Conservation (phyloP, 2,113 vertebrate species). For the Xiphophorus maculatus region DNA sequence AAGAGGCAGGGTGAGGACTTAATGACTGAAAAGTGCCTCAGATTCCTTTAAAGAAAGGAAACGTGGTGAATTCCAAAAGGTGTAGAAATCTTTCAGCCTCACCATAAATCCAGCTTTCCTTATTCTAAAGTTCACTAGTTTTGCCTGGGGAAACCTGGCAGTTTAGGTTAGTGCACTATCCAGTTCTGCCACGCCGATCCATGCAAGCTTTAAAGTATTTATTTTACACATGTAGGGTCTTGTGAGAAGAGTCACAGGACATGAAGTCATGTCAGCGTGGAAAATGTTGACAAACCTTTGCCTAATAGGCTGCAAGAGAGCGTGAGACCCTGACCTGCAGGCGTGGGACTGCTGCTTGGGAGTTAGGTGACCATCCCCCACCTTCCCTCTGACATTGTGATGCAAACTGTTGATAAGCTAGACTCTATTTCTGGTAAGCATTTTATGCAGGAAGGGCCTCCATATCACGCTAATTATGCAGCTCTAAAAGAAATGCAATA, state of each 20-base stretch:
- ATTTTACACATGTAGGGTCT: background rate
- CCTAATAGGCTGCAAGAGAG: background rate
- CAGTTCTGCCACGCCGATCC: background rate
- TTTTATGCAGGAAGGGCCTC: background rate
- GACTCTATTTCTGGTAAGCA: background rate
- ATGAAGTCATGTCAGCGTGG: background rate
- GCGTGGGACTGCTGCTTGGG: background rate
- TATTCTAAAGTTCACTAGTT: background rate
- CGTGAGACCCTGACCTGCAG: background rate
- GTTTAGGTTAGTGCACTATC: background rate
- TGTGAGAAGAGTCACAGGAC: background rate
- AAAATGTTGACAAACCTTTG: background rate
- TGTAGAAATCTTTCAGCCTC: background rate
- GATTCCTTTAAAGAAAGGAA: background rate
- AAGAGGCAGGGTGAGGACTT: background rate
- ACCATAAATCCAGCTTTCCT: background rate
- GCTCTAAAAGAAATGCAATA: background rate
- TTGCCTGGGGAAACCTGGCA: background rate
- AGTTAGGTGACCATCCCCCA: background rate
- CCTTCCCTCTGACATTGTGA: background rate
- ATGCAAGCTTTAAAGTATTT: background rate
- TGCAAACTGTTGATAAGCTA: background rate
- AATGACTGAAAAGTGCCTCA: constrained; percentile 2
- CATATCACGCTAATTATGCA: background rate
- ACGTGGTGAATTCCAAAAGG: background rate